Conservation (phyloP, 2,888 invertebrate species). For the Mesopsocus fuscifrons region DNA sequence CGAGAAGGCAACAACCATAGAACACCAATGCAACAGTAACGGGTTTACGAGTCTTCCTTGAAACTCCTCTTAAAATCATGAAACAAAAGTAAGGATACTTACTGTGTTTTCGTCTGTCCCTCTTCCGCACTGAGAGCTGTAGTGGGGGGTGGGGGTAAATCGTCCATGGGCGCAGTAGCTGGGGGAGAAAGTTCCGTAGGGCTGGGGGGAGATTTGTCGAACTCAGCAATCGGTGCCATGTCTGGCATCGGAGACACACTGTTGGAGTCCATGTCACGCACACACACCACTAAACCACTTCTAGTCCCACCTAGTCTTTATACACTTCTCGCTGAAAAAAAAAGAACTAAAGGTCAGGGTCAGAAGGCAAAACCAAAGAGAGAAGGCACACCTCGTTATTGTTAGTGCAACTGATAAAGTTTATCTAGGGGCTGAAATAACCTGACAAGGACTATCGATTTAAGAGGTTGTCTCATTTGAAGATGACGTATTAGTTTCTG, state of each 20-base stretch:
- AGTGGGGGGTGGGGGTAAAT: conserved; percentile 42
- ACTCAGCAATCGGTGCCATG: conserved; percentile 47
- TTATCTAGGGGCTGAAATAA: too few species aligned
- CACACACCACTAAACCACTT: background rate
- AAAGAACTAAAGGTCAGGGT: too few species aligned
- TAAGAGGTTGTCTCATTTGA: too few species aligned
- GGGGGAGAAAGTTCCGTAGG: conserved; percentile 35
- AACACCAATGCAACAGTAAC: too few species aligned
- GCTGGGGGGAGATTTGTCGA: conserved; percentile 47
- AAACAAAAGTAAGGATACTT: conserved; percentile 26
- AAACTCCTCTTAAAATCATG: too few species aligned
- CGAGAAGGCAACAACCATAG: too few species aligned
- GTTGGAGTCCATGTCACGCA: conserved; percentile 40
- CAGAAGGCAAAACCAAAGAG: too few species aligned
- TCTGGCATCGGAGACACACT: conserved; percentile 45
- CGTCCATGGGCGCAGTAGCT: conserved; percentile 39
- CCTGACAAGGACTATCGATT: too few species aligned
- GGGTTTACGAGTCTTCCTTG: too few species aligned
- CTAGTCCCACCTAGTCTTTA: background rate
- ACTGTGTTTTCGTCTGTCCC: conserved; percentile 27
- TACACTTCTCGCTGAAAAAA: background rate
- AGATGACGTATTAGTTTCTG: too few species aligned
- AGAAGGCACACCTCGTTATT: too few species aligned
- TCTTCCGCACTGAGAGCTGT: conserved; percentile 17
- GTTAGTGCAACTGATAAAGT: too few species aligned